These are phyloP conservation scores for Mustela nigripes DNA, from an alignment of 2,113 vertebrate species.

Conservation along the genomic window DNA sequence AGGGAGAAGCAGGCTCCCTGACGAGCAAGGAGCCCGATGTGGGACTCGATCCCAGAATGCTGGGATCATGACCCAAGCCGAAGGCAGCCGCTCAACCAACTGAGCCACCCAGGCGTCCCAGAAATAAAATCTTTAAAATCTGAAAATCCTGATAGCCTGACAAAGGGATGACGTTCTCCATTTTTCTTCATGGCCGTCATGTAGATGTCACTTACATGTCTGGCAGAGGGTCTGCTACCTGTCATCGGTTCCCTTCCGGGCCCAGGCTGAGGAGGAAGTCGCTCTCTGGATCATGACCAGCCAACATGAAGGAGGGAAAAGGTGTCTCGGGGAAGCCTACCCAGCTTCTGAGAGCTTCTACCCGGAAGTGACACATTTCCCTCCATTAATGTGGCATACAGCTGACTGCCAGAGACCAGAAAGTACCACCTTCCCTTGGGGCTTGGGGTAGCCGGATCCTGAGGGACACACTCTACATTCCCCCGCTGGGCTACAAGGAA, in stretches of 20 bases:
- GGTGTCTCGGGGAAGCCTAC: background rate
- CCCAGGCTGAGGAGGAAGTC: background rate
- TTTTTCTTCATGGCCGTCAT: fast-evolving
- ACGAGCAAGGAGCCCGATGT: too few species aligned
- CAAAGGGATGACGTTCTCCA: background rate
- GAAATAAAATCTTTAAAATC: too few species aligned
- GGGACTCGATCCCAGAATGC: too few species aligned
- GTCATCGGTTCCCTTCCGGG: fast-evolving
- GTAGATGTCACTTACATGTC: fast-evolving
- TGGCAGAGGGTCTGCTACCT: background rate
- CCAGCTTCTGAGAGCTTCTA: background rate
- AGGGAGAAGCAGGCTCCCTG: too few species aligned
- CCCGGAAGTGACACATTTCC: background rate
- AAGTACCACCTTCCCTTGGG: background rate
- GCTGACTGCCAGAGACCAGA: background rate
- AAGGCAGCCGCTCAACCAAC: too few species aligned
- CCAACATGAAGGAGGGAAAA: background rate
- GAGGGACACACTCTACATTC: background rate
- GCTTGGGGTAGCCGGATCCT: too few species aligned
- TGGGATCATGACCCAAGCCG: too few species aligned
- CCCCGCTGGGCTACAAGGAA: background rate
- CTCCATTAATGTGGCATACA: background rate
- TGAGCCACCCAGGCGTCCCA: too few species aligned
- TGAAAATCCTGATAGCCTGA: background rate
- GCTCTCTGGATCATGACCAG: background rate